phyloP scores from a whole-genome alignment of 2,797 vertebrate species.

The Eutrigla gurnardus region DNA sequence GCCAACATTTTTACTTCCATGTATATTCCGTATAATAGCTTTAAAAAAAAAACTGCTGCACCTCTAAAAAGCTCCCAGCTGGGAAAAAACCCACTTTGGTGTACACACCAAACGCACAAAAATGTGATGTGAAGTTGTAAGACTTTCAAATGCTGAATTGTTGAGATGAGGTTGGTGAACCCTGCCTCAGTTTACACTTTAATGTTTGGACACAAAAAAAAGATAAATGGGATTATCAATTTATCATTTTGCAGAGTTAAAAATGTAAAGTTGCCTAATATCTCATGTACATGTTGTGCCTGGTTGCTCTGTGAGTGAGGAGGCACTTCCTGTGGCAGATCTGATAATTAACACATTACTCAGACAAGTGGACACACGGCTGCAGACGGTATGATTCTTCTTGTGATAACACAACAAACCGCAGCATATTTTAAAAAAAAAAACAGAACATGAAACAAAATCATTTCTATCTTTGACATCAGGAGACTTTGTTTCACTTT shows the following conservation, averaged over 20 bases:
- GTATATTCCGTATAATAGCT: too few species aligned
- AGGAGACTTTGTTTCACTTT: conserved; percentile 11
- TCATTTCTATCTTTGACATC: not conserved
- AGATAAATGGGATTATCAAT: not conserved
- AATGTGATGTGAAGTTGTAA: too few species aligned
- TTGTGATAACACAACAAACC: not conserved
- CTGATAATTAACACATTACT: not conserved
- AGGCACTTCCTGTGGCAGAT: conserved; percentile 17
- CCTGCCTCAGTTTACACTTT: not conserved
- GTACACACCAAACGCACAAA: too few species aligned
- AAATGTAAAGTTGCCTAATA: not conserved
- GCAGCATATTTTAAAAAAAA: not conserved
- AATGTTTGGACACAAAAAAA: not conserved
- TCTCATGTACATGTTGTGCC: not conserved
- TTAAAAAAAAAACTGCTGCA: too few species aligned
- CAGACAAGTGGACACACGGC: not conserved
- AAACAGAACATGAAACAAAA: not conserved
- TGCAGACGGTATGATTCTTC: not conserved
- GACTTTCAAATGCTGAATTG: too few species aligned
- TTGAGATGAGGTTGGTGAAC: too few species aligned
- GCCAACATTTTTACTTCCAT: too few species aligned
- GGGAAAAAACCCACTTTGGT: too few species aligned
- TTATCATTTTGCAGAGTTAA: not conserved
- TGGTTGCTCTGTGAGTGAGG: conserved; percentile 7
- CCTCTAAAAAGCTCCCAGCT: too few species aligned